phyloP scores from a whole-genome alignment of 2,113 vertebrate genomes.

The Solea senegalensis region DNA sequence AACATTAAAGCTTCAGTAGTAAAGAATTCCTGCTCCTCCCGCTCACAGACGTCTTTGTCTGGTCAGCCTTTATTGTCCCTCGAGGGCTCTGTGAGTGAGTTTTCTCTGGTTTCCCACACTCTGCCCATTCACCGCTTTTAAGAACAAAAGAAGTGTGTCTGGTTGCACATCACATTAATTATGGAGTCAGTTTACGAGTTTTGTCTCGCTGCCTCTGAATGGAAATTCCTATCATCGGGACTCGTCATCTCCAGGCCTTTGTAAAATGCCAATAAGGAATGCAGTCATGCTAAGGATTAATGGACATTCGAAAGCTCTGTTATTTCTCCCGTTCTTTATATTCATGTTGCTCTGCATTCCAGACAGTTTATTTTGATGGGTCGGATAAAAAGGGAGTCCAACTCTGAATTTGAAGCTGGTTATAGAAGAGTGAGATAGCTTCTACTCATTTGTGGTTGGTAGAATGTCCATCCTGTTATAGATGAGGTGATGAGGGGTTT shows the following conservation, averaged over 20 bases:
- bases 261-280: slow-evolving; percentile 56
- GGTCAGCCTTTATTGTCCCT: slow-evolving; percentile 56
- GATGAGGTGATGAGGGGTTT: no score
- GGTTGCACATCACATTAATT: slow-evolving; percentile 73
- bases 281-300: slow-evolving; percentile 67
- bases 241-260: slow-evolving; percentile 57
- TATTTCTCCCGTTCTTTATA: slow-evolving; percentile 1
- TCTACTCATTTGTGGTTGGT: neutral
- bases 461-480: no score
- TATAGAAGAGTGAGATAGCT: neutral
- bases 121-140: slow-evolving; percentile 56
- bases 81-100: slow-evolving; percentile 69
- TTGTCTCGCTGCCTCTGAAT: slow-evolving; percentile 57
- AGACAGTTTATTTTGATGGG: slow-evolving; percentile 29
- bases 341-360: slow-evolving; percentile 49
- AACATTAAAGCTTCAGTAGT: slow-evolving; percentile 39
- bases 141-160: slow-evolving; percentile 81
- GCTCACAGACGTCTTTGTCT: slow-evolving; percentile 49
- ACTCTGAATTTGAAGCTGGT: neutral
- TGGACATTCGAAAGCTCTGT: slow-evolving; percentile 47
- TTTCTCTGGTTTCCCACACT: slow-evolving; percentile 77
- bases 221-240: slow-evolving; percentile 63
- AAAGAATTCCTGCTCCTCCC: slow-evolving; percentile 7
- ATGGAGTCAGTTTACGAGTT: slow-evolving; percentile 69
- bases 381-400: slow-evolving; percentile 16